These are phyloP conservation scores for Orthosia cruda DNA, from an alignment of 2,888 invertebrate species.

Conservation along the genomic window DNA sequence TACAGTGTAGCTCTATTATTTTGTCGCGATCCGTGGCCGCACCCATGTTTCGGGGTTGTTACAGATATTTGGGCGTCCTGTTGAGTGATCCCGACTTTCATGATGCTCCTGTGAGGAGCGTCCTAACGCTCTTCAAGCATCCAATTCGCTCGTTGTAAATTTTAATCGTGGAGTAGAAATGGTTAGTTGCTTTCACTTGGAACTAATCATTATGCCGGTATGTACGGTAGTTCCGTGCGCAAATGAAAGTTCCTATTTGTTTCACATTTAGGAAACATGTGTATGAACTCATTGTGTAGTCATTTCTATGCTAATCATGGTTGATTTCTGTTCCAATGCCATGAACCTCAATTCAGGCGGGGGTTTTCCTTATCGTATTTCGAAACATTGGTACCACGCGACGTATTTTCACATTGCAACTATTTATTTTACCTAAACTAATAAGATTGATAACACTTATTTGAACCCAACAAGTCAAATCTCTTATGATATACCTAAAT, in stretches of 20 bases:
- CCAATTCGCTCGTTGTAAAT: conserved; percentile 48
- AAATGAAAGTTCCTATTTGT: conserved; percentile 84
- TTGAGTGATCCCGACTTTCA: conserved; percentile 51
- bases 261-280: conserved; percentile 76
- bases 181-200: conserved; percentile 82
- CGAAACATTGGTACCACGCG: conserved; percentile 27
- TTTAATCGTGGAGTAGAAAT: conserved; percentile 47
- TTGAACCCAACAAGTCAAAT: conserved; percentile 30
- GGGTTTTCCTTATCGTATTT: conserved; percentile 59
- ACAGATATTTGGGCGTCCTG: conserved; percentile 61
- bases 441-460: conserved; percentile 33
- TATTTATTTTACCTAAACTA: conserved; percentile 24
- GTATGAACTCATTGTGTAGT: conserved; percentile 62
- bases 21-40: conserved; percentile 79
- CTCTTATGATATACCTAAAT: conserved; percentile 11
- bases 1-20: conserved; percentile 88
- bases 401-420: conserved; percentile 18
- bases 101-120: conserved; percentile 52
- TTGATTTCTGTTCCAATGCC: conserved; percentile 52
- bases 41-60: conserved; percentile 81
- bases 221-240: conserved; percentile 82
- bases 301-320: conserved; percentile 61
- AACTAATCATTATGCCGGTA: conserved; percentile 85
- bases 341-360: conserved; percentile 24
- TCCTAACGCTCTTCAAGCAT: conserved; percentile 43